These are phyloP conservation scores for Stegodyphus dumicola DNA, from an alignment of 1,140 invertebrate species.

Conservation along the genomic window DNA sequence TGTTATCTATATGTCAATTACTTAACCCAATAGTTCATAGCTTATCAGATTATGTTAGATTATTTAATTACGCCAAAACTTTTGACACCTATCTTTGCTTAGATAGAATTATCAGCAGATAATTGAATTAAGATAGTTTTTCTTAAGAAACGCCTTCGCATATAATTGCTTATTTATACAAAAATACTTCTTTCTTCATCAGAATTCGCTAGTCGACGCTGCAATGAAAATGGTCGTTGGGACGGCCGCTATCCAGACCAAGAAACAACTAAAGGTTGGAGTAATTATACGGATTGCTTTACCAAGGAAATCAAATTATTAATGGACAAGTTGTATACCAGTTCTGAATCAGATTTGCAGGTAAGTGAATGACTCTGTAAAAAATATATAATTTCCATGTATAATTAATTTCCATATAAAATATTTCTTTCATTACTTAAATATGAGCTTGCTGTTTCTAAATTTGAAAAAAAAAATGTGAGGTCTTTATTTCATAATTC, in stretches of 20 bases:
- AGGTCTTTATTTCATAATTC: too few relatives aligned
- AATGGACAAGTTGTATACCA: conserved; percentile 72
- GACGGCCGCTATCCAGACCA: conserved; percentile 70
- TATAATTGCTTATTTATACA: too few relatives aligned
- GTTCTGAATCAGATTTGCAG: conserved; percentile 8
- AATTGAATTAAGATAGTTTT: background rate
- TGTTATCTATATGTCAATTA: too few relatives aligned
- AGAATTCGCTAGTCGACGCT: conserved; percentile 82
- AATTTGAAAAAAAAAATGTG: too few relatives aligned
- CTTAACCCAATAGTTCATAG: too few relatives aligned
- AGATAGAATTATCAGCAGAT: background rate
- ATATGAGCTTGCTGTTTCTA: background rate
- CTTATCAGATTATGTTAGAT: too few relatives aligned
- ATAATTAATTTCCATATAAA: background rate
- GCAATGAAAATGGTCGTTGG: conserved; percentile 80
- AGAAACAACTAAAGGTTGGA: conserved; percentile 77
- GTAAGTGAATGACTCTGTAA: conserved; percentile 22
- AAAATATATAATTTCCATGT: background rate
- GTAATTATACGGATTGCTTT: conserved; percentile 87
- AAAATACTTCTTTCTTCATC: conserved; percentile 56
- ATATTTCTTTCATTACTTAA: background rate
- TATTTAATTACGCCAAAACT: background rate
- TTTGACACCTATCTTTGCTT: background rate
- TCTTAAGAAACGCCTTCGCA: too few relatives aligned
- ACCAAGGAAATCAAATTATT: conserved; percentile 77